Evolutionary conservation across 2,888 invertebrate genomes (phyloP), one percentile per base, ranked within the genome.

Genomic region (Polymixis flavicincta): DNA sequence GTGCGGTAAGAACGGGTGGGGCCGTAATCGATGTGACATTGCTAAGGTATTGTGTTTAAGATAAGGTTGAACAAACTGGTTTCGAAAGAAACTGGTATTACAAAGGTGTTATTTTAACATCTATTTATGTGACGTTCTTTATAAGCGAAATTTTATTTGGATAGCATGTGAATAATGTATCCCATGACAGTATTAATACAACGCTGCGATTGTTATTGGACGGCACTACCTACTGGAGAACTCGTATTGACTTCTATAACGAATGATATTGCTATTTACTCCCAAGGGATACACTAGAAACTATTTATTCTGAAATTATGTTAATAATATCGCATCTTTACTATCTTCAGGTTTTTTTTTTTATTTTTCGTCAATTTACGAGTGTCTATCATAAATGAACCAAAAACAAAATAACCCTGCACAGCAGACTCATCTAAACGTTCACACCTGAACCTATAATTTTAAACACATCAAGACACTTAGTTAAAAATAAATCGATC

Each of bases 401-500:
- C n/a, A 13, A 3, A 0, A 22, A 37, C 13, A 25, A 42, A 42
- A 50, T n/a, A 8, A 0, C 11, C 25, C 8, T 22, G 11, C 37
- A 42, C 2, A 45, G 7, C 22, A 14, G 3, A 22, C 19, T 22
- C 13, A 42, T 17, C 25, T 28, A 45, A 60, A 48, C 17, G 17
- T 57, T 69, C 9, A 63, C 59, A 65, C 74, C 25, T 28, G 3
- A 19, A 54, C 52, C 76, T 55, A 66, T 75, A 66, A 70, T 71
- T 80, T 68, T 2, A 4, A 32, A 59, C 4, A 28, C 50, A 65
- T 32, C 14, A 59, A 63, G 25, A 67, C 45, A 48, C 64, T 65
- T 78, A 50, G 45, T 76, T 79, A 68, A 86, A 79, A 78, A 70
- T 64, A 74, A 75, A 87, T 80, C 67, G 65, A 86, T 86, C 84